phyloP scores from a whole-genome alignment of 2,888 invertebrate species.

The Cyaniris semiargus region DNA sequence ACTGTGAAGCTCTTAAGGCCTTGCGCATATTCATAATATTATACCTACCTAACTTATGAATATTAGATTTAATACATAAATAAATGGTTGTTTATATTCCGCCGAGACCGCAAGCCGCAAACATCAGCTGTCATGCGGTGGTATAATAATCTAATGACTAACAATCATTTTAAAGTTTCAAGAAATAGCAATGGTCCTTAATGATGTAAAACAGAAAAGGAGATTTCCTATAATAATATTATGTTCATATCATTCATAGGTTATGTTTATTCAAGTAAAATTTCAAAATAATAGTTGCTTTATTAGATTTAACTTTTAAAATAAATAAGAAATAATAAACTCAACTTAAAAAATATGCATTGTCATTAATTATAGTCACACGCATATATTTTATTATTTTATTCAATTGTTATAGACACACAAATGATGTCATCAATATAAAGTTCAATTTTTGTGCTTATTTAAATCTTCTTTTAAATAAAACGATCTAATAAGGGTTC shows the following conservation, averaged over 20 bases:
- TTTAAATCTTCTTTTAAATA: background rate
- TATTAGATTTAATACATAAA: constrained; percentile 23
- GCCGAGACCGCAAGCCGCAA: constrained; percentile 35
- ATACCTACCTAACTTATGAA: constrained; percentile 13
- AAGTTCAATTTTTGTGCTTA: background rate
- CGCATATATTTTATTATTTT: too few relatives aligned
- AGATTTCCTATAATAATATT: background rate
- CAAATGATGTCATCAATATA: background rate
- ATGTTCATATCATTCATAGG: background rate
- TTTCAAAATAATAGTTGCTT: too few relatives aligned
- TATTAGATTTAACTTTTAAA: background rate
- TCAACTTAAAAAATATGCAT: background rate
- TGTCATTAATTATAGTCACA: background rate
- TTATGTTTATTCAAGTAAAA: too few relatives aligned
- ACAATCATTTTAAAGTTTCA: background rate
- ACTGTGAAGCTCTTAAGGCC: constrained; percentile 52
- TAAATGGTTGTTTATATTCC: constrained; percentile 20
- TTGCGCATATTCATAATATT: constrained; percentile 26
- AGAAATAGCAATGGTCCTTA: background rate
- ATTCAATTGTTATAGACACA: too few relatives aligned
- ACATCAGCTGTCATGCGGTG: constrained; percentile 38
- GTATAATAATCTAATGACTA: constrained; percentile 12
- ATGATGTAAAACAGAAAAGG: background rate
- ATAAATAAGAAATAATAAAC: background rate
- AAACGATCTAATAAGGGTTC: background rate